Evolutionary conservation across 2,888 invertebrate genomes (phyloP).

Genomic region (Acrobeloides nanus): DNA sequence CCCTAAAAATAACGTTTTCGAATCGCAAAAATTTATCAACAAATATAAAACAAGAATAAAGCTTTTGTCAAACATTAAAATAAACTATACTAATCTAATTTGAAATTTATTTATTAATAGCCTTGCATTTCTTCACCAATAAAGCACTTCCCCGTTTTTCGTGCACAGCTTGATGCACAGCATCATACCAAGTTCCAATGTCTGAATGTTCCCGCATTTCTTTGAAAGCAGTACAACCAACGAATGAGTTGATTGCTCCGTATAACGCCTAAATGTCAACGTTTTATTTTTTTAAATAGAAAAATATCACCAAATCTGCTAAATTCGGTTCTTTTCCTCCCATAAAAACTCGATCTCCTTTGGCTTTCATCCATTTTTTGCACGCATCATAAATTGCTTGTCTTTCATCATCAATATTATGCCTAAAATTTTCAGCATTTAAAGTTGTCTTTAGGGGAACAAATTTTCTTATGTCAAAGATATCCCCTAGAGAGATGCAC

Average conservation of each 20-base stretch:
- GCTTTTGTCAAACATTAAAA: background rate
- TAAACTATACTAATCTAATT: background rate
- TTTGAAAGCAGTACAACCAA: constrained; percentile 43
- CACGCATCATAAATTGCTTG: constrained; percentile 76
- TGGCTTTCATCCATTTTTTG: constrained; percentile 69
- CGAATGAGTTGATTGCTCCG: constrained; percentile 50
- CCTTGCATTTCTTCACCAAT: constrained; percentile 7
- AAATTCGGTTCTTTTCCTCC: constrained; percentile 80
- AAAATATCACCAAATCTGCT: constrained; percentile 67
- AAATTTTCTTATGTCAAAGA: too few relatives aligned
- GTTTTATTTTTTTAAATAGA: constrained; percentile 2
- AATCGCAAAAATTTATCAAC: too few relatives aligned
- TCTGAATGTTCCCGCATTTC: constrained; percentile 37
- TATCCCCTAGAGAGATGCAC: too few relatives aligned
- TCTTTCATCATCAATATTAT: constrained; percentile 77
- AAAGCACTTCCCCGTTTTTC: constrained; percentile 13
- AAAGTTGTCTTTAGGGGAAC: too few relatives aligned
- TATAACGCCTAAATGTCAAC: constrained; percentile 34
- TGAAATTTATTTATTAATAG: constrained; percentile 1
- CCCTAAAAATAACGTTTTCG: constrained; percentile 1
- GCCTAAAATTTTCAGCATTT: constrained; percentile 58
- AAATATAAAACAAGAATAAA: background rate
- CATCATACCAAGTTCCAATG: constrained; percentile 40
- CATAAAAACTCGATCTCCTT: constrained; percentile 69
- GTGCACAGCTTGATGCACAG: constrained; percentile 26